Evolutionary conservation across 2,888 invertebrate species (phyloP).

Genomic region (Drosophila antonietae): DNA sequence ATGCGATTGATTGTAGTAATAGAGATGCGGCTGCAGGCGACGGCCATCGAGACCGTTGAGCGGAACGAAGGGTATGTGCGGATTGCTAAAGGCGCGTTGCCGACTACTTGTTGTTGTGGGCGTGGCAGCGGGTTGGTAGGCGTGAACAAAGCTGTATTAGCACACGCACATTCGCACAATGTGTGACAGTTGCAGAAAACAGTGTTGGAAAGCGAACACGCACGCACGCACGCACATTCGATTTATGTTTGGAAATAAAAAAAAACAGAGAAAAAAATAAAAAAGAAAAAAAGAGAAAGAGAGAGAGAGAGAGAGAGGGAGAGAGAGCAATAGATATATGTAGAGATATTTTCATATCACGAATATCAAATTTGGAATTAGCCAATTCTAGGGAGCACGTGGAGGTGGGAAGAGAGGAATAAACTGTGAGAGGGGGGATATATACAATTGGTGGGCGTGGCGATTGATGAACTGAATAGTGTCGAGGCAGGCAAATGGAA

Average conservation of each 20-base stretch:
- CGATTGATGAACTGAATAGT: conserved; percentile 19
- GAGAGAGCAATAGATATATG: conserved; percentile 43
- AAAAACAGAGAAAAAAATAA: conserved; percentile 12
- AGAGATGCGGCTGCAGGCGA: conserved; percentile 60
- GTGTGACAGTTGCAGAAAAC: background rate
- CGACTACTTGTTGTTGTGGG: conserved; percentile 48
- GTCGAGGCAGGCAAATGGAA: conserved; percentile 28
- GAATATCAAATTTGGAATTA: conserved; percentile 36
- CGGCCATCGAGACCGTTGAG: conserved; percentile 36
- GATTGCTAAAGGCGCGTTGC: conserved; percentile 81
- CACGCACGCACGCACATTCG: conserved; percentile 6
- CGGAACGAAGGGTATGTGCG: conserved; percentile 66
- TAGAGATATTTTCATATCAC: conserved; percentile 30
- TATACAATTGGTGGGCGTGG: conserved; percentile 20
- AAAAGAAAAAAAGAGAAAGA: conserved; percentile 14
- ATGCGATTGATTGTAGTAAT: conserved; percentile 69
- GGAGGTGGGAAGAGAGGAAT: background rate
- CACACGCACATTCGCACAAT: background rate
- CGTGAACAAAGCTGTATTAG: conserved; percentile 43
- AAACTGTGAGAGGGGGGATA: background rate
- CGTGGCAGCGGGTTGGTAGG: conserved; percentile 13
- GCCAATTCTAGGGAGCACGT: conserved; percentile 28
- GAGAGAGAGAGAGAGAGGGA: conserved; percentile 38
- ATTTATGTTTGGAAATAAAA: conserved; percentile 23
- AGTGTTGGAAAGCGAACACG: conserved; percentile 48